phyloP scores from a whole-genome alignment of 2,888 invertebrate genomes.

The Pandemis heparana region DNA sequence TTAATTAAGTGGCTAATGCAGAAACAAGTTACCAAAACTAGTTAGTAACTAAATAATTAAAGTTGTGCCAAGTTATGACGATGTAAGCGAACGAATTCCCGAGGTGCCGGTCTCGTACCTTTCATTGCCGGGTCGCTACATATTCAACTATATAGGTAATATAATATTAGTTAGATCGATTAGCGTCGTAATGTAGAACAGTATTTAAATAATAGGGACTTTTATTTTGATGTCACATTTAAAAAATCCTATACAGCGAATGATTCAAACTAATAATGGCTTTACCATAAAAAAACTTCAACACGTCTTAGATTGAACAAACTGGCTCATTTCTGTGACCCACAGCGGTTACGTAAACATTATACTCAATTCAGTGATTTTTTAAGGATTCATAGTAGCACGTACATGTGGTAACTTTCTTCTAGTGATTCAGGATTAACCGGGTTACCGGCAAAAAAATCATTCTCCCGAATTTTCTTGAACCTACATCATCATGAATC shows the following conservation, averaged over 20 bases:
- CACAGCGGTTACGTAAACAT: too few species aligned
- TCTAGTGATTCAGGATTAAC: too few species aligned
- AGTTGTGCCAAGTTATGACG: conserved; percentile 66
- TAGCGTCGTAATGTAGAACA: background rate
- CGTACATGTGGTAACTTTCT: too few species aligned
- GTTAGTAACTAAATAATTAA: conserved; percentile 74
- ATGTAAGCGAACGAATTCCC: conserved; percentile 52
- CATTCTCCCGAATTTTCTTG: too few species aligned
- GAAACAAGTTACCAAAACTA: conserved; percentile 74
- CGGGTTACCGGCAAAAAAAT: too few species aligned
- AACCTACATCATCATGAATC: too few species aligned
- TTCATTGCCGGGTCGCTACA: conserved; percentile 19
- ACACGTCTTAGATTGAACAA: too few species aligned
- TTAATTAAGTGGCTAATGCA: conserved; percentile 71
- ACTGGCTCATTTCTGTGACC: too few species aligned
- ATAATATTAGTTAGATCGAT: too few species aligned
- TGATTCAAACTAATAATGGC: background rate
- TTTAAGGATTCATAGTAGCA: too few species aligned
- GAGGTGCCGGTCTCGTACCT: conserved; percentile 44
- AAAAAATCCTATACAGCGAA: background rate
- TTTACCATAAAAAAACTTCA: too few species aligned
- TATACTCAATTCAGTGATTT: too few species aligned
- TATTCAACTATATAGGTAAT: conserved; percentile 13
- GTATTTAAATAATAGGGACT: background rate
- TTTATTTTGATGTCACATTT: conserved; percentile 19